Base-by-base conservation (phyloP, 2,888 invertebrate species). In the Matsumyia berberina region DNA sequence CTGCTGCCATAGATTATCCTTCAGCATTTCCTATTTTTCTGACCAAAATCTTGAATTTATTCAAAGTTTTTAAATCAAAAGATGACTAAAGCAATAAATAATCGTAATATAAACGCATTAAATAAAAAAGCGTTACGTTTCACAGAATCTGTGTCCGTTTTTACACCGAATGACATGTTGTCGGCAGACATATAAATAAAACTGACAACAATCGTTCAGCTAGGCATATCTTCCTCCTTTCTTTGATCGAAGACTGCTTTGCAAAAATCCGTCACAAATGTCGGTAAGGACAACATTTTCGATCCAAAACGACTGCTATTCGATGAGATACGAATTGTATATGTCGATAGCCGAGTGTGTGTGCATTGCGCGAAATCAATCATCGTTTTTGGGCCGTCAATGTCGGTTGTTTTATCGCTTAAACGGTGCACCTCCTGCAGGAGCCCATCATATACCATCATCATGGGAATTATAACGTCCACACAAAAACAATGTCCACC, bases 71-170 rank as follows among this genome's bases (percentile, higher is more conserved):
- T 72, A 70, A 72, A 66, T n/a, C 44, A 79, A 49, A 79, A 64
- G 12, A 33, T 60, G 29, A 29, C 58, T 9, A 15, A 49, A 51
- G 57, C 46, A 58, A 85, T 80, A 85, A 80, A 80, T 51, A 67
- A 74, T 80, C 74, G 46, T 70, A 69, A 74, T 31, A 53, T 58
- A 57, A 57, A 58, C 29, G 19, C 29, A 53, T 74, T 35, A 37
- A 5, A 62, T 39, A 80, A 85, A 70, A 85, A 85, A 70, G 85
- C 85, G 85, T 85, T 80, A 85, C 85, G 85, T 85, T 85, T 85
- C 85, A 85, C 85, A 76, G 80, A 80, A 80, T 51, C 76, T 80
- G 80, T 80, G 85, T 85, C 69, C 69, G 85, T 80, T 80, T 85
- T 85, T 85, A 80, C 85, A 85, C 85, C 44, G 70, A 60, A 74